Evolutionary conservation across 1,140 invertebrate species (phyloP), one percentile per base, ranked within the genome.

Genomic region (Bacillus rossius): DNA sequence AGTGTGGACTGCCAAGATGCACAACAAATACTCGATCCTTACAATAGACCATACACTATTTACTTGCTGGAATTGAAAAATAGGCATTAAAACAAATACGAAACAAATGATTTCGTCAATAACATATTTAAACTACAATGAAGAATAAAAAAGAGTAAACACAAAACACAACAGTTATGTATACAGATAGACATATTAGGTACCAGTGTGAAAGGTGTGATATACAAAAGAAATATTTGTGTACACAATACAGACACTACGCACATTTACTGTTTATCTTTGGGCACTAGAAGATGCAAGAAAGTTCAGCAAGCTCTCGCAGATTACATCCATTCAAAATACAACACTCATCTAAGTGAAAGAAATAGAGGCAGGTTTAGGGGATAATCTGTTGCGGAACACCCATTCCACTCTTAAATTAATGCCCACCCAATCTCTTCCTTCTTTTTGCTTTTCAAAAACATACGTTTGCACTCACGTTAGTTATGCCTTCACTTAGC

Each of bases 31-130:
- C 60, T 61, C 55, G 59, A 62, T 49, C 57, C 61, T 52, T 59
- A 62, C 49, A 59, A 59, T 42, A 59, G 37, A 54, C 42, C 49
- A 47, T 52, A 62, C 49, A 57, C 29, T 51, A 62, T 54, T 62
- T 62, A 62, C 29, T 59, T 20, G 61, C 61, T 62, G 61, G 50
- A 62, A 62, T 53, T 62, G 57, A 62, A 59, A 62, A 59, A 62
- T 51, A 62, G 51, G 56, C 56, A 59, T 62, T 59, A 59, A 61
- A 58, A 62, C 50, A 62, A 59, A 61, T 49, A 59, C 40, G 47
- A 61, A 61, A 59, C 50, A 59, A 59, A 57, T 62, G 61, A 43
- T 40, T 57, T 58, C 59, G 51, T 59, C 52, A 45, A 55, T 29
- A 59, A 55, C 45, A 55, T 49, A 25, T 55, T 61, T 53, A 59